Conservation (phyloP, 2,888 invertebrate species). For the Orthonevra nobilis region DNA sequence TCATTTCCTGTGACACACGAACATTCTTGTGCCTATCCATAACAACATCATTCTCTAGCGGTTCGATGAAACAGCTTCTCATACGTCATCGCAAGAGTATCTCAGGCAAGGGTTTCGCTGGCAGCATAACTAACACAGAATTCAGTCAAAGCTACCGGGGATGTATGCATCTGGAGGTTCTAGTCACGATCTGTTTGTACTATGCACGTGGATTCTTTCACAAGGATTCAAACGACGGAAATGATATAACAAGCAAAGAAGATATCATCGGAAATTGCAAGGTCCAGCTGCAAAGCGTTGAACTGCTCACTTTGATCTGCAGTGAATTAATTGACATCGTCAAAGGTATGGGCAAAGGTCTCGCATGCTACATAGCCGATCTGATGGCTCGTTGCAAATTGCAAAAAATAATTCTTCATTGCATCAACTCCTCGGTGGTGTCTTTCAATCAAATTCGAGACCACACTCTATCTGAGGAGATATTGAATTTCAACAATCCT, state of each 20-base stretch:
- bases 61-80: constrained; percentile 79
- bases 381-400: constrained; percentile 88
- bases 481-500: constrained; percentile 87
- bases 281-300: constrained; percentile 88
- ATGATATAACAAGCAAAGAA: constrained; percentile 83
- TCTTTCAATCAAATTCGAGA: constrained; percentile 71
- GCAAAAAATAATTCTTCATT: constrained; percentile 91
- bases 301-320: constrained; percentile 86
- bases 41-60: constrained; percentile 85
- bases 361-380: constrained; percentile 89
- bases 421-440: constrained; percentile 88
- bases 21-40: constrained; percentile 88
- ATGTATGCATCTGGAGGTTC: constrained; percentile 90
- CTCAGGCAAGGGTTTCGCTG: constrained; percentile 85
- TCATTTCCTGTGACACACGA: constrained; percentile 86
- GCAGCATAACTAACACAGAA: constrained; percentile 83
- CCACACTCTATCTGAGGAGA: constrained; percentile 86
- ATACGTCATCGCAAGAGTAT: constrained; percentile 89
- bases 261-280: constrained; percentile 89
- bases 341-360: constrained; percentile 87
- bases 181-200: constrained; percentile 88
- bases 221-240: constrained; percentile 74
- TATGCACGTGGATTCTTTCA: constrained; percentile 87
- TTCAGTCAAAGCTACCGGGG: constrained; percentile 86
- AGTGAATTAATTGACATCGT: constrained; percentile 87